Evolutionary conservation across 1,140 invertebrate genomes (phyloP), one percentile per base, ranked within the genome.

Genomic region (Riptortus pedestris): DNA sequence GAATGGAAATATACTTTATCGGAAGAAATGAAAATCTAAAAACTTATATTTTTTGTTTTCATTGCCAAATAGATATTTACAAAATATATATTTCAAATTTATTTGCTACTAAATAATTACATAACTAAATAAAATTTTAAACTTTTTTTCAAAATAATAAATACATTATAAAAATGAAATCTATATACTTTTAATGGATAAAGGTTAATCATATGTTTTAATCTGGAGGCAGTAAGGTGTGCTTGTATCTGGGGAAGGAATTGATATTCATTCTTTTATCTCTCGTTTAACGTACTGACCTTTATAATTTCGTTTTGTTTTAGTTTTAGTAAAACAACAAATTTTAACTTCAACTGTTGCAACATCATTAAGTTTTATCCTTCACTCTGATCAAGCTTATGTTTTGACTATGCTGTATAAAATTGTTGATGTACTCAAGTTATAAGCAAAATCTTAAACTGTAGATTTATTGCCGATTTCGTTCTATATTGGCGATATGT

Each of bases 401-500:
- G 31, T 38, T 5, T 5, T 38, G 26, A 22, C 24, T 55, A 26
- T 55, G 18, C 7, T 55, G 18, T 24, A 26, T 26, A 3, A 55
- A 55, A 24, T 55, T 24, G 26, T 26, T 24, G 51, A 27, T 24
- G 18, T 9, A 55, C 24, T 18, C 9, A 2, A 26, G 26, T 55
- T 55, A 16, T 55, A 22, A 55, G 5, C 5, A 14, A 38, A 38
- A 38, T 38, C 31, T 38, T 38, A 38, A 38, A 14, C 14, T 7
- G 31, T 38, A 55, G 51, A 55, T 55, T 55, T 24, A 3, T 55
- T 38, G 31, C 5, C 14, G 5, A 5, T 38, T 38, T 38, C 22
- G 51, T 55, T 55, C 51, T 55, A 43, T 62, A n/a, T 57, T 33
- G 31, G 18, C 65, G 78, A 74, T 72, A 96, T 97, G 94, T 96